These are phyloP conservation scores for Montipora cactus DNA, from an alignment of 64 coral and sea anemone species.

Conservation along the genomic window DNA sequence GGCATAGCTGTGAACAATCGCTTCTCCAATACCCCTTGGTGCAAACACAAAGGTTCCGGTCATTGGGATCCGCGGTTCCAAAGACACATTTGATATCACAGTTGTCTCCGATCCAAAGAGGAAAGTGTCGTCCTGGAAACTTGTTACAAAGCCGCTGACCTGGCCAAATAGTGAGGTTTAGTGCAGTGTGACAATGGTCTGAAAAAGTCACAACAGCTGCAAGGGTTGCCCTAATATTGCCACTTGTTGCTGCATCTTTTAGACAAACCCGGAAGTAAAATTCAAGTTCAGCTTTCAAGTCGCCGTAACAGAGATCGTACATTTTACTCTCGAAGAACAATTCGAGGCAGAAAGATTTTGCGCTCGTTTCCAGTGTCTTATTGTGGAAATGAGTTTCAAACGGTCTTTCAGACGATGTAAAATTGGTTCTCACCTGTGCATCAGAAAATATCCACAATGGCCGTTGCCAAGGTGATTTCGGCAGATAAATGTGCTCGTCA, in stretches of 20 bases:
- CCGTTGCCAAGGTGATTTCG: slow-evolving; percentile 81
- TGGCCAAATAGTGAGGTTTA: slow-evolving; percentile 74
- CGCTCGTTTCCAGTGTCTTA: slow-evolving; percentile 37
- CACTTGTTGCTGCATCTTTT: slow-evolving; percentile 70
- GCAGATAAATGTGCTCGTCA: slow-evolving; percentile 87
- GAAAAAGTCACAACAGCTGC: slow-evolving; percentile 79
- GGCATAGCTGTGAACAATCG: slow-evolving; percentile 84
- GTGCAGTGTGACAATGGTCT: slow-evolving; percentile 79
- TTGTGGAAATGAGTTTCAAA: slow-evolving; percentile 69
- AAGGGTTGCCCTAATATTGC: slow-evolving; percentile 51
- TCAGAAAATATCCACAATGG: slow-evolving; percentile 91
- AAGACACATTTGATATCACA: slow-evolving; percentile 85
- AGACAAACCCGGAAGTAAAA: slow-evolving; percentile 86
- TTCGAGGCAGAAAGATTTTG: slow-evolving; percentile 67
- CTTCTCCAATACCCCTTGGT: slow-evolving; percentile 77
- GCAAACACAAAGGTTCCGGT: slow-evolving; percentile 79
- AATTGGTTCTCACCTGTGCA: slow-evolving; percentile 79
- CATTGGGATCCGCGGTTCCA: slow-evolving; percentile 66
- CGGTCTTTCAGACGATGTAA: slow-evolving; percentile 71
- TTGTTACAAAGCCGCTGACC: slow-evolving; percentile 84
- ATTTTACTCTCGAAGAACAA: slow-evolving; percentile 77
- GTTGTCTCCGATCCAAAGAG: slow-evolving; percentile 85
- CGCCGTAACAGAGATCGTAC: slow-evolving; percentile 40
- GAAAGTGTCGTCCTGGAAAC: slow-evolving; percentile 76
- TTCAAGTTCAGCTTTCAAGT: slow-evolving; percentile 71